These are phyloP conservation scores for Melipona quadrifasciata DNA, from an alignment of 1,140 invertebrate genomes.

Conservation along the genomic window DNA sequence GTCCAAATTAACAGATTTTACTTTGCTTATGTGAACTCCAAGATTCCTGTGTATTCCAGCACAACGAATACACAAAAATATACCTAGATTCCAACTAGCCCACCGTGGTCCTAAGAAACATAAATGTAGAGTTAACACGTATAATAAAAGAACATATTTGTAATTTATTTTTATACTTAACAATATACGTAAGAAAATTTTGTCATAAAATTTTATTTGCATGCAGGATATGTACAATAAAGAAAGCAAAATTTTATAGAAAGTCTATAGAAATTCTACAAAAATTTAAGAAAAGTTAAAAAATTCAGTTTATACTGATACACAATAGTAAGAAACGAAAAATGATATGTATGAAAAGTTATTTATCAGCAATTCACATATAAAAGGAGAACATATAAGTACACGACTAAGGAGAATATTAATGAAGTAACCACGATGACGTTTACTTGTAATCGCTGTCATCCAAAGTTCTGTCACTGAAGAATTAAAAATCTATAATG, in stretches of 20 bases:
- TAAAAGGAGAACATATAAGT: neutral
- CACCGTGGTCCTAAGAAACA: conserved; percentile 94
- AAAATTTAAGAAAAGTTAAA: neutral
- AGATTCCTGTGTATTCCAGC: conserved; percentile 99
- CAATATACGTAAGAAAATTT: neutral
- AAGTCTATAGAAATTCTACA: neutral
- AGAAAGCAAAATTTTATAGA: neutral
- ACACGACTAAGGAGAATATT: neutral
- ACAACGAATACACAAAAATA: conserved; percentile 98
- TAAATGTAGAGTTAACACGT: neutral
- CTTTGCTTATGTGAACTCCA: conserved; percentile 98
- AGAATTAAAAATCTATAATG: conserved; percentile 60
- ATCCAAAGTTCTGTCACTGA: conserved; percentile 33
- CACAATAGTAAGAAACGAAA: neutral
- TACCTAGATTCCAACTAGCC: conserved; percentile 99
- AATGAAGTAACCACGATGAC: conserved; percentile 13
- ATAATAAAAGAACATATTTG: conserved; percentile 8
- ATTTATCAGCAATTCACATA: neutral
- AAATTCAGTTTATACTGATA: neutral
- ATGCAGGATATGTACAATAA: neutral
- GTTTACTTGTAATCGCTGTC: conserved; percentile 21
- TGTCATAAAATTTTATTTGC: neutral
- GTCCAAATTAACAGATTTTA: conserved; percentile 98
- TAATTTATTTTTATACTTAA: neutral
- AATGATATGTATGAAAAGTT: neutral